These are phyloP conservation scores for Xanthia icteritia DNA, from an alignment of 2,888 invertebrate genomes.

Conservation along the genomic window DNA sequence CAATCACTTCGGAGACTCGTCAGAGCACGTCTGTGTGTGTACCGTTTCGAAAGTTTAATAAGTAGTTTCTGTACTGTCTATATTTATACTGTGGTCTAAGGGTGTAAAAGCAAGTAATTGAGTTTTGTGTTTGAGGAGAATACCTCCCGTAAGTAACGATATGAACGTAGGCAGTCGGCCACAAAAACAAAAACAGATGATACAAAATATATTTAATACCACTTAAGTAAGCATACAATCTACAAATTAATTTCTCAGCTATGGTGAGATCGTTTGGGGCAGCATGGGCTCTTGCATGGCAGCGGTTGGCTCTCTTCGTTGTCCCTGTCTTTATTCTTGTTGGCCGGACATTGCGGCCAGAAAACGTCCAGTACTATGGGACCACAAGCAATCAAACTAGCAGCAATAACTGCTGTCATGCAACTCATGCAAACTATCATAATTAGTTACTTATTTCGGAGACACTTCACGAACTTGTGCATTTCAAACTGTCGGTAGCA, in stretches of 20 bases:
- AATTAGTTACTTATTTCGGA: slow-evolving; percentile 72
- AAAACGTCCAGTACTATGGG: slow-evolving; percentile 75
- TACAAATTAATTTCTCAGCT: slow-evolving; percentile 59
- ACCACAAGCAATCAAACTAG: slow-evolving; percentile 75
- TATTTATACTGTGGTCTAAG: too few relatives aligned
- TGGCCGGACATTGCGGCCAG: slow-evolving; percentile 64
- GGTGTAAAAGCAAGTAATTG: too few relatives aligned
- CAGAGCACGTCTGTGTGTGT: too few relatives aligned
- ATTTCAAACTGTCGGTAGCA: slow-evolving; percentile 80
- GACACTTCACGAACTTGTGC: slow-evolving; percentile 79
- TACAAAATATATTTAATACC: slow-evolving; percentile 57
- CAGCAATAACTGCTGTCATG: slow-evolving; percentile 75
- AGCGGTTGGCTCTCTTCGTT: background rate
- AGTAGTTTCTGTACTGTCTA: too few relatives aligned
- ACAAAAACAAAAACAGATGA: slow-evolving; percentile 34
- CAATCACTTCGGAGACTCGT: too few relatives aligned
- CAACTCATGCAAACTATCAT: slow-evolving; percentile 80
- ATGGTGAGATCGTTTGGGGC: slow-evolving; percentile 68
- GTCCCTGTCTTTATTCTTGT: rapidly evolving
- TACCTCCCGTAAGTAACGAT: background rate
- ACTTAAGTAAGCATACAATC: slow-evolving; percentile 57
- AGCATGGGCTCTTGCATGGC: slow-evolving; percentile 76
- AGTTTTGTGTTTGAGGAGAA: background rate
- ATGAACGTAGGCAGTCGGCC: background rate
- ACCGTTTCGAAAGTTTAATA: too few relatives aligned